Evolutionary conservation across 1,140 invertebrate genomes (phyloP), one percentile per base, ranked within the genome.

Genomic region (Nautilus pompilius): DNA sequence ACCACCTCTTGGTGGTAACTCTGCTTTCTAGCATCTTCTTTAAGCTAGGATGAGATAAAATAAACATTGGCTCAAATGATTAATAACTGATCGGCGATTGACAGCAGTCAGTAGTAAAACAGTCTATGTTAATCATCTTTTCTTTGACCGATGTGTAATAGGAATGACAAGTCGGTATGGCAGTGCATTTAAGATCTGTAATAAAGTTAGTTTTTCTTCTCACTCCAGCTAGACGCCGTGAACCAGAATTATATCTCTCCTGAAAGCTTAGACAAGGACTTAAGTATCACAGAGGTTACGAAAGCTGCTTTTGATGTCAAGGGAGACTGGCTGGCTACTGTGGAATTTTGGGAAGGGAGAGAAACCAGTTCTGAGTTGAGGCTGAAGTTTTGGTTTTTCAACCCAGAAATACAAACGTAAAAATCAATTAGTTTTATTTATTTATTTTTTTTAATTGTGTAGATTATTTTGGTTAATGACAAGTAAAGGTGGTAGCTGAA

Each of bases 351-450:
- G 68, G 83, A 88, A 72, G 84, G 87, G 64, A 80, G 83, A 48
- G 79, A 86, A 62, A 85, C 86, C 2, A 80, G 74, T 32, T 81
- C 85, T 4, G 90, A 93, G 82, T 81, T 89, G 1, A 80, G 88
- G 41, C 78, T 95, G 0, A 94, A 93, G 75, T 93, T 93, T 79
- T 95, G 91, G 91, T 73, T 85, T 54, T 93, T 87, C 73, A 79
- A 88, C 65, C 66, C 77, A 2, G 79, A 85, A 6, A 82, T 86
- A 46, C 89, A 91, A 80, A 86, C 75, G 90, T 91, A 82, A 83
- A 75, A 78, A 17, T 60, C 36, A 46, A 55, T 24, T 55, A 3
- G 53, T 48, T 15, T 54, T 48, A 28, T 59, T 54, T n/a, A 26
- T 20, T 29, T 5, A 3, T 54, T 62, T 62, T 55, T 8, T 48